Base-by-base conservation (phyloP, 2,113 vertebrate species). In the Fulmarus glacialis region DNA sequence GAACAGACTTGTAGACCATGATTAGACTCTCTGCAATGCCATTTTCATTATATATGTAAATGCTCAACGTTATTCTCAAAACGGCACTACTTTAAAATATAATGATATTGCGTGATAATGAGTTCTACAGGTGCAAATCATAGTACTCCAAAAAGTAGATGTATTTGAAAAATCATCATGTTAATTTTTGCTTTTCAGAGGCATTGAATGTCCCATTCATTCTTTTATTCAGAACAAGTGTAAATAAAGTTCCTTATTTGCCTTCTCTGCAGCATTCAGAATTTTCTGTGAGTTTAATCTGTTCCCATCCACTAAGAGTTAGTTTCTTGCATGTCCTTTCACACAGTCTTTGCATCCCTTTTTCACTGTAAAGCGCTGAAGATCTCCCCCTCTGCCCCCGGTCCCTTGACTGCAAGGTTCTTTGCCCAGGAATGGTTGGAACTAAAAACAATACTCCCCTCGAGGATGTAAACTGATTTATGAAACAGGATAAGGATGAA, bases 161-260 rank as follows among this genome's bases (percentile, higher is more conserved):
- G 40, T 34, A 24, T 66, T n/a, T 74, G 73, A 67, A 89, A 91
- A 92, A 89, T 50, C 59, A 34, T 88, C 34, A 15, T 59, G 45
- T 91, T 87, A 87, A 43, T 79, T 96, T 87, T 84, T 74, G 47
- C 68, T 89, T 89, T 89, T 89, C 67, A 64, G 82, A 93, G 23
- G 7, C 50, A 4, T 34, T 70, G 72, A 89, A 81, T 63, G 26
- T 89, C 81, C 60, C 30, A 29, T 89, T 94, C 86, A 59, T 78
- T 90, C 79, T 89, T 94, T 95, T 86, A 80, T 82, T 95, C 55
- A 4, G 10, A 87, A 36, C 18, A 87, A 95, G 68, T 38, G 64
- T 96, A 95, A 97, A 95, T 89, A 87, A 93, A 95, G 77, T 74
- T 78, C 43, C 50, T 55, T 89, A 93, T 93, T 92, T 96, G 47